A percentile compares a stretch with the other conserved stretches of the same genome.
Evolutionary conservation across 1,140 invertebrate genomes (phyloP).

Genomic region (Camponotus floridanus): DNA sequence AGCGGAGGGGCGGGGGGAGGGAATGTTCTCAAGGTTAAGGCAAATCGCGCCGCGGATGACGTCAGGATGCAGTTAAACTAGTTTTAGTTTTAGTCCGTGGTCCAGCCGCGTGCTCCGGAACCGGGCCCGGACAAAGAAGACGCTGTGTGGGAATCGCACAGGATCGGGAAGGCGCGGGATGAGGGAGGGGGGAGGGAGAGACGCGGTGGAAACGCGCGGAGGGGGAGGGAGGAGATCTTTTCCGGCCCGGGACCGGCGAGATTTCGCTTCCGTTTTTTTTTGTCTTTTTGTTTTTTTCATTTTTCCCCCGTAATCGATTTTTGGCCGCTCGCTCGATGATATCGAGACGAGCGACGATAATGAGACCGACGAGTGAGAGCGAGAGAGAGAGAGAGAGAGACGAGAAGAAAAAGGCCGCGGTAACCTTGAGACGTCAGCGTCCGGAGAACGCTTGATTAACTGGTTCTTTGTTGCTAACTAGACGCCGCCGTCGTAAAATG

Average conservation of each 20-base stretch:
- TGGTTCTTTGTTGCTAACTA: conserved; percentile 70
- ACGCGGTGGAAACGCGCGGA: not conserved
- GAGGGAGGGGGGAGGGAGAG: not conserved
- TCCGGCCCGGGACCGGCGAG: not conserved
- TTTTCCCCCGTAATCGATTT: conserved; percentile 70
- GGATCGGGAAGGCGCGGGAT: not conserved
- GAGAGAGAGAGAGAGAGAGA: conserved; percentile 2
- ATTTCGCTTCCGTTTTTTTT: conserved; percentile 13
- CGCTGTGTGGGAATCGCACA: conserved; percentile 72
- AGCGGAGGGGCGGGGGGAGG: conserved; percentile 76
- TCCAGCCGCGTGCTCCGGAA: conserved; percentile 70
- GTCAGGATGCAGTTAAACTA: conserved; percentile 86
- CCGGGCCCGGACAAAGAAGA: conserved; percentile 80
- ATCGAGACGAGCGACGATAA: conserved; percentile 46
- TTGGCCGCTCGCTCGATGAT: conserved; percentile 53
- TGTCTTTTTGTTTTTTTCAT: no score
- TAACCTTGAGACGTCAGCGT: conserved; percentile 72
- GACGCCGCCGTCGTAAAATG: conserved; percentile 53
- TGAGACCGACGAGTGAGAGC: conserved; percentile 8
- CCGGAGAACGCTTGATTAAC: conserved; percentile 72
- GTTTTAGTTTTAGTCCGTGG: conserved; percentile 84
- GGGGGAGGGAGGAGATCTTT: no score
- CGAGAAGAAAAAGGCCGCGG: conserved; percentile 23
- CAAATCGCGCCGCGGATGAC: conserved; percentile 84
- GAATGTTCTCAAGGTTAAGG: conserved; percentile 84